Base-by-base conservation (phyloP, 1,140 invertebrate genomes). In the Riptortus pedestris region DNA sequence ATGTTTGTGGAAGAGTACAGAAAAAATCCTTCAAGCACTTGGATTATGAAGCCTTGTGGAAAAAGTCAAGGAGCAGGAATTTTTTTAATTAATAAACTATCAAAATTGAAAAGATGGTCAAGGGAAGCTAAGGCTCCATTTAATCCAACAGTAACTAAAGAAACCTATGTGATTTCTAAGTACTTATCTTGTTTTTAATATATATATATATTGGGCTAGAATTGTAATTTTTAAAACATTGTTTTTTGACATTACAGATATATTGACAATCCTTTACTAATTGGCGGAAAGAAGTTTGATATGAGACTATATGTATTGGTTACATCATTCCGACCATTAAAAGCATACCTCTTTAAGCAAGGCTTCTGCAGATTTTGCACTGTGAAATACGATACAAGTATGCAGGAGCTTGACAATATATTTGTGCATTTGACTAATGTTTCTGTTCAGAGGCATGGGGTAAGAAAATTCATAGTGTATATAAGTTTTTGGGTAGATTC, bases 11-110 rank as follows among this genome's bases (percentile, higher is more conserved):
- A 96, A 73, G 93, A 96, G 72, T 96, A 96, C 73, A 75, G 86
- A 51, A 93, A 92, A 73, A 89, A 88, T 63, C 92, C 92, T 0
- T 85, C 91, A 67, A 91, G 88, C 64, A 95, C 92, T 0, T 97
- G 93, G 93, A 97, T 97, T 63, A 95, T 97, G 90, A 97, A 96
- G 74, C 94, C 94, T 0, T 93, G 91, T 73, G 93, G 91, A 22
- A 88, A 91, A 73, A 93, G 89, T 14, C 90, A 93, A 74, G 89
- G 88, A 0, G 83, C 87, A 4, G 90, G 90, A 5, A 93, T 93
- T 67, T 91, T 92, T 72, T 76, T 93, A 0, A 91, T 93, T 67
- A 92, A 92, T 70, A 92, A 91, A 77, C 74, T 93, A 43, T 91
- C 89, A 1, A 91, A 92, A 75, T 75, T 93, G 16, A 91, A 91